A percentile compares a stretch with the other conserved stretches of the same genome.
phyloP scores from a whole-genome alignment of 2,797 vertebrate species.

The Dermochelys coriacea region DNA sequence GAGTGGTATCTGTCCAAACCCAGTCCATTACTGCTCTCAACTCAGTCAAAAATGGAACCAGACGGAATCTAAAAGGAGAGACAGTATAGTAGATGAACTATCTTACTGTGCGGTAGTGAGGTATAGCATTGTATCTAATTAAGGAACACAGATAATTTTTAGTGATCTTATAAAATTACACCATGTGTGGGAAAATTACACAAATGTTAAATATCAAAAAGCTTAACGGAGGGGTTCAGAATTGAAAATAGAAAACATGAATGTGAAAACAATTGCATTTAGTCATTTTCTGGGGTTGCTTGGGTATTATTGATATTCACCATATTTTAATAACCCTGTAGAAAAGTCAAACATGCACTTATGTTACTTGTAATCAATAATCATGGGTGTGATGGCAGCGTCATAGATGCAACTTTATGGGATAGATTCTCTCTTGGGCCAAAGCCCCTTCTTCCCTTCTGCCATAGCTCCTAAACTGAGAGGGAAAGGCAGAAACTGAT shows the following conservation, averaged over 20 bases:
- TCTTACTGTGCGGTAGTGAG: background rate
- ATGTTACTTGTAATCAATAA: background rate
- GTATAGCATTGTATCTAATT: background rate
- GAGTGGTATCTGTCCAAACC: conserved; percentile 99
- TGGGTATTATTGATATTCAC: background rate
- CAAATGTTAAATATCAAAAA: background rate
- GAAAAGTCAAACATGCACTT: background rate
- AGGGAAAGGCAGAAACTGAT: background rate
- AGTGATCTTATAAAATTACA: too few relatives aligned
- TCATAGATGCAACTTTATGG: background rate
- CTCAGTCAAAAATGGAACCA: conserved; percentile 97
- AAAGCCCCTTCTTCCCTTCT: background rate
- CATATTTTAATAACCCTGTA: background rate
- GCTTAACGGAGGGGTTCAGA: background rate
- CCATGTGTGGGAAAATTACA: background rate
- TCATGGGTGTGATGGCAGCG: background rate
- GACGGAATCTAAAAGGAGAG: conserved; percentile 88
- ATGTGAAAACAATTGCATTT: background rate
- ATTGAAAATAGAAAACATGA: background rate
- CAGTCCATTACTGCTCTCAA: conserved; percentile 99
- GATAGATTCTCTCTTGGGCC: background rate
- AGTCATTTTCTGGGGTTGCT: background rate
- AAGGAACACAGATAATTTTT: background rate
- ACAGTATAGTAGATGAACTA: background rate
- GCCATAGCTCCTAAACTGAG: background rate